Conservation (phyloP, 1,140 invertebrate genomes). For the Cherax quadricarinatus region DNA sequence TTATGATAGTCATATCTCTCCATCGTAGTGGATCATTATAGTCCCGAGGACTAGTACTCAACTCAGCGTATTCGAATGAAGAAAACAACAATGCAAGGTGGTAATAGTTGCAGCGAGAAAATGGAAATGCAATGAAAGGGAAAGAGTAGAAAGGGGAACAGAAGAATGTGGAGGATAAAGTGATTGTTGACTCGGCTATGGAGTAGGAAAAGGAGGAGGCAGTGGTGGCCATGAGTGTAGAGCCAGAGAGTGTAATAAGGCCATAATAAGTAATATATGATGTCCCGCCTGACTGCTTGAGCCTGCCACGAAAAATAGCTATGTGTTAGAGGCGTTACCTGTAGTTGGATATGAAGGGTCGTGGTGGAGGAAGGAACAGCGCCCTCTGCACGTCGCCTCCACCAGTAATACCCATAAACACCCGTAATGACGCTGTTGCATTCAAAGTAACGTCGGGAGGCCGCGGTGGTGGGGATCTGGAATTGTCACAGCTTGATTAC, state of each 20-base stretch:
- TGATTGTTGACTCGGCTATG: too few relatives aligned
- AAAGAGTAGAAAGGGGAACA: too few relatives aligned
- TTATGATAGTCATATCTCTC: background rate
- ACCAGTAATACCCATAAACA: slow-evolving; percentile 38
- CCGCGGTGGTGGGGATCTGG: slow-evolving; percentile 4
- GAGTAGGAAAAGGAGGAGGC: too few relatives aligned
- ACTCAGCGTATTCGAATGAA: background rate
- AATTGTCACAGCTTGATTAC: slow-evolving; percentile 40
- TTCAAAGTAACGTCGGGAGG: slow-evolving; percentile 40
- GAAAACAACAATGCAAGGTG: background rate
- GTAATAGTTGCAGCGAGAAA: background rate
- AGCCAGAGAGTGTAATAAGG: slow-evolving; percentile 12
- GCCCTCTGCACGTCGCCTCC: background rate
- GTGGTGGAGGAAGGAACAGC: background rate
- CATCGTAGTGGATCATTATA: background rate
- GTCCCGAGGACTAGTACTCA: background rate
- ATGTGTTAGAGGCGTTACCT: slow-evolving; percentile 14
- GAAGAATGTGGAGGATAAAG: too few relatives aligned
- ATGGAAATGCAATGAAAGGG: background rate
- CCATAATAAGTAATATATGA: slow-evolving; percentile 18
- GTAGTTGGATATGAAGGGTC: background rate
- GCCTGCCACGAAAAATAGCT: slow-evolving; percentile 26
- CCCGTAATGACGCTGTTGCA: slow-evolving; percentile 45
- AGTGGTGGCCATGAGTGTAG: too few relatives aligned
- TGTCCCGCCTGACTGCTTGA: slow-evolving; percentile 30